Evolutionary conservation across 2,113 vertebrate species (phyloP).

Genomic region (Suricata suricatta): DNA sequence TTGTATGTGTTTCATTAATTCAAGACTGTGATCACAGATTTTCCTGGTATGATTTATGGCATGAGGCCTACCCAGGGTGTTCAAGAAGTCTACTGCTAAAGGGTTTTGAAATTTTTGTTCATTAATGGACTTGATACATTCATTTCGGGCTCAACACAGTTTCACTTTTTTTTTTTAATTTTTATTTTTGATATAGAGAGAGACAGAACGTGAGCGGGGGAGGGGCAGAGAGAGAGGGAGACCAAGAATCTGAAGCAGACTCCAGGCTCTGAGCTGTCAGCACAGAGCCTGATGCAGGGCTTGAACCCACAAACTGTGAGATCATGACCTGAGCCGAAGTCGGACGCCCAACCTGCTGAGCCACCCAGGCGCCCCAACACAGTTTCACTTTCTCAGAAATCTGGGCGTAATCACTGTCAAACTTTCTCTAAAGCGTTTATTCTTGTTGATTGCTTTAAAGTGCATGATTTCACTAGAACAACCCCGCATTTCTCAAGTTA

Average conservation of each 20-base stretch:
- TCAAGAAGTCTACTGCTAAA: neutral
- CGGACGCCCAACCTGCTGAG: too few species aligned
- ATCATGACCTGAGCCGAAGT: too few species aligned
- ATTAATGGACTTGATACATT: neutral
- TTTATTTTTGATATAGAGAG: too few species aligned
- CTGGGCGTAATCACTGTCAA: neutral
- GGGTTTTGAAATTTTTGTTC: neutral
- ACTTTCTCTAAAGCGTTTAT: neutral
- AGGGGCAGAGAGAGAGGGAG: too few species aligned
- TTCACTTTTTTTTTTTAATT: neutral
- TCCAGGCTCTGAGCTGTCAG: too few species aligned
- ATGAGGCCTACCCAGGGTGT: neutral
- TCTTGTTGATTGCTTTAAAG: neutral
- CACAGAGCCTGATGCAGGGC: too few species aligned
- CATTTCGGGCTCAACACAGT: neutral
- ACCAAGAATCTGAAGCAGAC: too few species aligned
- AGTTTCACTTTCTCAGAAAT: neutral
- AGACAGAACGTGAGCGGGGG: too few species aligned
- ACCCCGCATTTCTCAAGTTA: neutral
- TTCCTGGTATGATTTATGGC: neutral
- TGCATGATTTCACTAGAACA: neutral
- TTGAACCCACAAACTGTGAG: too few species aligned
- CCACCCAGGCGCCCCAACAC: neutral
- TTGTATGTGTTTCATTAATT: conserved; percentile 22
- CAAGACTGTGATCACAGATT: neutral